These are phyloP conservation scores for Tiliacea citrago DNA, from an alignment of 2,888 invertebrate species.

Conservation along the genomic window DNA sequence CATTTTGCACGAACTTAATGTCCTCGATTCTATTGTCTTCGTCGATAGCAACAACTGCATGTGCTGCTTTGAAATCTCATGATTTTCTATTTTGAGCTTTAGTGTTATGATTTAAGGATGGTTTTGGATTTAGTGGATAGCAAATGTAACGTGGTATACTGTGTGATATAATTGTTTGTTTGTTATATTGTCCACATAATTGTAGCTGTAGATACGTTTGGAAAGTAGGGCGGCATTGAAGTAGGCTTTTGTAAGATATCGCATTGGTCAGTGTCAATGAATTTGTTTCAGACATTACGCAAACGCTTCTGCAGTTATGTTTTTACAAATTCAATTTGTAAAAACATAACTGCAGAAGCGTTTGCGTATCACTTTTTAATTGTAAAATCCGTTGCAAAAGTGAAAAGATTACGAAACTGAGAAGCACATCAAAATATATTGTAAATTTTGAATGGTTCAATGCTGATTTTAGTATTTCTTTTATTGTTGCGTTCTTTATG, in stretches of 20 bases:
- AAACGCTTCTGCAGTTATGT: slow-evolving; percentile 67
- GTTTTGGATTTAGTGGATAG: slow-evolving; percentile 38
- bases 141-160: slow-evolving; percentile 58
- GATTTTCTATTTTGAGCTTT: slow-evolving; percentile 70
- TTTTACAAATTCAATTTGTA: slow-evolving; percentile 64
- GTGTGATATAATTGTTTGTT: slow-evolving; percentile 83
- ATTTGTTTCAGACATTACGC: slow-evolving; percentile 85
- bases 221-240: slow-evolving; percentile 90
- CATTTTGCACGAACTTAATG: slow-evolving; percentile 70
- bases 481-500: not conserved
- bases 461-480: slow-evolving; percentile 5
- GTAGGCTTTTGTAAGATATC: slow-evolving; percentile 86
- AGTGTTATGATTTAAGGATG: slow-evolving; percentile 57
- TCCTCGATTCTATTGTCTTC: slow-evolving; percentile 81
- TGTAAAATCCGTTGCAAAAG: slow-evolving; percentile 43
- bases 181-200: slow-evolving; percentile 82
- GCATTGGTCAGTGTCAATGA: slow-evolving; percentile 87
- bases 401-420: slow-evolving; percentile 38
- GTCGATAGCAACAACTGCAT: slow-evolving; percentile 59
- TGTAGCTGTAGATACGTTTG: slow-evolving; percentile 80
- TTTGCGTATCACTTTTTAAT: slow-evolving; percentile 67
- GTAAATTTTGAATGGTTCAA: slow-evolving; percentile 17
- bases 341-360: too few relatives aligned
- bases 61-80: slow-evolving; percentile 35
- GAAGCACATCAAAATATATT: slow-evolving; percentile 29